Evolutionary conservation across 35 echinoderm and acorn worm genomes (phyloP).

Genomic region (Acanthaster planci): DNA sequence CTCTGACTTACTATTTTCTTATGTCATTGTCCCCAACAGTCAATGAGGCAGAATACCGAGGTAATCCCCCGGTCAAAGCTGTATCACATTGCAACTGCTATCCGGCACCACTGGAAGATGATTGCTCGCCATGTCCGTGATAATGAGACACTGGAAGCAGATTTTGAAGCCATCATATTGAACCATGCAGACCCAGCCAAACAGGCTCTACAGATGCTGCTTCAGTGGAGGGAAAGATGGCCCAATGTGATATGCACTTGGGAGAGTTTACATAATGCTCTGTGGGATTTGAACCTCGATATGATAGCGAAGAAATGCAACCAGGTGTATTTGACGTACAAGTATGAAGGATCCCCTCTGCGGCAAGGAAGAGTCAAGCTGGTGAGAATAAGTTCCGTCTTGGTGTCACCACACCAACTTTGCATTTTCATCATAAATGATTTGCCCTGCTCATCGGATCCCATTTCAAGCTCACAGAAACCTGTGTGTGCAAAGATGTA

Average conservation of each 20-base stretch:
- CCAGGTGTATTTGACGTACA: constrained; percentile 74
- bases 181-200: constrained; percentile 63
- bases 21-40: too few relatives aligned
- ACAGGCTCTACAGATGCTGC: constrained; percentile 92
- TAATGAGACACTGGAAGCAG: constrained; percentile 83
- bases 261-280: constrained; percentile 70
- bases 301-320: constrained; percentile 83
- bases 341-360: too few relatives aligned
- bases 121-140: constrained; percentile 74
- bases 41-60: constrained; percentile 42
- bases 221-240: constrained; percentile 88
- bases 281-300: constrained; percentile 84
- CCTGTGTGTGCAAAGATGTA: too few relatives aligned
- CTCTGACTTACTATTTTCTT: too few relatives aligned
- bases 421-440: too few relatives aligned
- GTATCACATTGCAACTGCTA: constrained; percentile 88
- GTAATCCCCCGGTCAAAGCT: constrained; percentile 71
- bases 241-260: constrained; percentile 77
- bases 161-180: constrained; percentile 70
- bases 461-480: too few relatives aligned
- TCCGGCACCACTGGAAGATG: constrained; percentile 86
- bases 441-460: too few relatives aligned
- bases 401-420: too few relatives aligned
- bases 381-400: too few relatives aligned
- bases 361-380: too few relatives aligned